These are phyloP conservation scores for Limonius californicus DNA, from an alignment of 1,140 invertebrate species.

Conservation along the genomic window DNA sequence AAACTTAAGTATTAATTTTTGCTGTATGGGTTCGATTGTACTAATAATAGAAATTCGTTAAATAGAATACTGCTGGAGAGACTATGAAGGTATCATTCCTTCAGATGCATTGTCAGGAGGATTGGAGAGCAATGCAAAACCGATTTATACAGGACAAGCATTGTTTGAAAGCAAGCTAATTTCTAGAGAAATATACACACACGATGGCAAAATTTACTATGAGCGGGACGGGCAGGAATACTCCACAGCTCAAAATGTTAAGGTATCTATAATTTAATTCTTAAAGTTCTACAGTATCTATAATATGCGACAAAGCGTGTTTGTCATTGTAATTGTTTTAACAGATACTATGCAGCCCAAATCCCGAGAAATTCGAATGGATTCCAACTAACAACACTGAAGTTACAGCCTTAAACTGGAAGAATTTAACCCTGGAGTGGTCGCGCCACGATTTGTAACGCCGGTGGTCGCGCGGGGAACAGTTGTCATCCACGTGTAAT, in stretches of 20 bases:
- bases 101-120: not conserved
- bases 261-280: too few species aligned
- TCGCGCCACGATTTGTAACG: too few species aligned
- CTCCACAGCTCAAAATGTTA: not conserved
- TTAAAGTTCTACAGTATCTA: too few species aligned
- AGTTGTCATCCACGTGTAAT: too few species aligned
- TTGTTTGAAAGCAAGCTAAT: not conserved
- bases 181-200: not conserved
- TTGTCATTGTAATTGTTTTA: too few species aligned
- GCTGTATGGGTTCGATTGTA: too few species aligned
- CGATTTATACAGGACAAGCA: not conserved
- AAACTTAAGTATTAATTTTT: too few species aligned
- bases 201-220: not conserved
- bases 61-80: conserved; percentile 50
- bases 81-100: not conserved
- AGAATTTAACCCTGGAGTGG: too few species aligned
- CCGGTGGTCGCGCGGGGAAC: too few species aligned
- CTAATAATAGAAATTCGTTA: too few species aligned
- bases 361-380: not conserved
- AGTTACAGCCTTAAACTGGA: not conserved
- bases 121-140: not conserved
- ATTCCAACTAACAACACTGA: not conserved
- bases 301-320: too few species aligned
- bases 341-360: not conserved
- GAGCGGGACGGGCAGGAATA: not conserved